Percentiles rank a stretch among this genome's conserved stretches.
Conservation (phyloP, 1,140 invertebrate species). For the Atta colombica region DNA sequence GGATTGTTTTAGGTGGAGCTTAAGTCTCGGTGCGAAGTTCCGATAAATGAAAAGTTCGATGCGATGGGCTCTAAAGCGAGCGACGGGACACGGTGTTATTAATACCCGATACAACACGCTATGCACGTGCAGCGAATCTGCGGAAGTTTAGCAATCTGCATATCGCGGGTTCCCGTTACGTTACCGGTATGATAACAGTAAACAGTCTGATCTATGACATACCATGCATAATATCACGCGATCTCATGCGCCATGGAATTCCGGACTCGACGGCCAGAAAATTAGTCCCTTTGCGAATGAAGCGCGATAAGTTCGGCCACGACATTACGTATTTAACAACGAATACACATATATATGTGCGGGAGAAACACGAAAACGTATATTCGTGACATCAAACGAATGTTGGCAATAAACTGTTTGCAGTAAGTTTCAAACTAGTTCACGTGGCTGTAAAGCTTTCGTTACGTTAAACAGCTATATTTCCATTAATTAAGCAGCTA, state of each 20-base stretch:
- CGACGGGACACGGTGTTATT: slow-evolving; percentile 49
- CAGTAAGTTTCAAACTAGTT: slow-evolving; percentile 13
- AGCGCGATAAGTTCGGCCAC: slow-evolving; percentile 25
- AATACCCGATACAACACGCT: slow-evolving; percentile 68
- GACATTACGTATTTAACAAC: no score
- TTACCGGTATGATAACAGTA: slow-evolving; percentile 35
- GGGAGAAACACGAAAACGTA: background rate
- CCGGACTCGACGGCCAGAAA: slow-evolving; percentile 36
- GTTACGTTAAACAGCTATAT: slow-evolving; percentile 25
- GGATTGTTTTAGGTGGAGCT: slow-evolving; percentile 18
- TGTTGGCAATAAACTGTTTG: slow-evolving; percentile 24
- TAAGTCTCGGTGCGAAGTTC: slow-evolving; percentile 2
- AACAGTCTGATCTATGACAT: slow-evolving; percentile 56
- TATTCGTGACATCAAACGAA: slow-evolving; percentile 22
- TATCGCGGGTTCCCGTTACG: slow-evolving; percentile 57
- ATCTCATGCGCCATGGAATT: slow-evolving; percentile 45
- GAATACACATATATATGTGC: no score
- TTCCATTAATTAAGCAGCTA: slow-evolving; percentile 23
- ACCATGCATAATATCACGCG: slow-evolving; percentile 36
- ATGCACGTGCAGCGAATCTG: slow-evolving; percentile 58
- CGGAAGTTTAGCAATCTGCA: slow-evolving; percentile 66
- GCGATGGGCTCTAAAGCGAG: slow-evolving; percentile 36
- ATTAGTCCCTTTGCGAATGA: slow-evolving; percentile 54
- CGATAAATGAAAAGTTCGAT: slow-evolving; percentile 40
- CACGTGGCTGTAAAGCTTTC: background rate